Evolutionary conservation across 2,797 vertebrate species (phyloP), one percentile per base, ranked within the genome.

Genomic region (Telmatherina bonti): DNA sequence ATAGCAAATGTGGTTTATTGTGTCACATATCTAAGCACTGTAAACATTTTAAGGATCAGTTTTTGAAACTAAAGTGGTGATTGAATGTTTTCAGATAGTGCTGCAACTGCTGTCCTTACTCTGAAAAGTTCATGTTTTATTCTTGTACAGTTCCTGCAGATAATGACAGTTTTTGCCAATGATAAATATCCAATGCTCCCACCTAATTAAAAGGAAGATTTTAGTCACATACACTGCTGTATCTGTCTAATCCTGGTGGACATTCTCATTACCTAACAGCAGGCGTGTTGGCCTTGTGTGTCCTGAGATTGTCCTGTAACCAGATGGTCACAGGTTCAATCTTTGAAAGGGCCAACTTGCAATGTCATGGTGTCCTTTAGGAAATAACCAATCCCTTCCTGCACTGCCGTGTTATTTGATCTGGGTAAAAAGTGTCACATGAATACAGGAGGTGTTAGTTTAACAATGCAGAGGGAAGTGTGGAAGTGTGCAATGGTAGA

Each of bases 271-370:
- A 88, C 33, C 81, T 62, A 85, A 84, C 90, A 89, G 89, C 87
- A 84, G 90, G 89, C 13, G 51, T 43, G 71, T 71, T 78, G 75
- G 83, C 82, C 67, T 77, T 45, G 78, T 43, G 55, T 69, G 86
- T 82, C 76, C 76, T 62, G 79, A 61, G 45, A 79, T 47, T 51
- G 80, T 74, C 78, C 81, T 64, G 69, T 10, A 70, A 88, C 85
- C 89, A 90, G 89, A 91, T 89, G 86, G 89, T 83, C 83, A 70
- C 82, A 63, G 81, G 87, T 88, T 89, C 76, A 78, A 74, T 60
- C 38, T 72, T 67, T 65, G 36, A 76, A 81, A 70, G 57, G 2
- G 84, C 83, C 78, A 88, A 82, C 83, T 67, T 65, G 62, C 87
- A 88, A 91, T 83, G 87, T 89, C 89, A 78, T 31, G 1, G 59